A percentile compares a stretch with the other conserved stretches of the same genome.
Conservation (phyloP, 2,113 vertebrate genomes). For the Bettongia penicillata region DNA sequence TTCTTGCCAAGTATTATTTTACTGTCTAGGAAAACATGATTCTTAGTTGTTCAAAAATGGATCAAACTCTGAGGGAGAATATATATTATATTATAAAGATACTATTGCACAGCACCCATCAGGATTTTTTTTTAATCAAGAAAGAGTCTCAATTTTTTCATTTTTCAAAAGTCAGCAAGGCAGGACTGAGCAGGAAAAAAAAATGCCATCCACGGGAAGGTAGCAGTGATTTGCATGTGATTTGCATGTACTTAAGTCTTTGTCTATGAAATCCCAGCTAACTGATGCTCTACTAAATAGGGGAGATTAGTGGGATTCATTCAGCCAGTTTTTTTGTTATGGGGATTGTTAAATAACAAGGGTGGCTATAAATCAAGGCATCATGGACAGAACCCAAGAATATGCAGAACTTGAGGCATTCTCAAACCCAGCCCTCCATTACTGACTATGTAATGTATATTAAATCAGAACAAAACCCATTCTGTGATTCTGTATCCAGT, state of each 20-base stretch:
- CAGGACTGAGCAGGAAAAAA: not conserved
- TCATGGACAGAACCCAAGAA: not conserved
- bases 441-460: not conserved
- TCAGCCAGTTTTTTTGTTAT: accelerated
- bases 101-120: accelerated
- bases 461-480: not conserved
- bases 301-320: not conserved
- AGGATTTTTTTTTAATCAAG: accelerated
- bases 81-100: not conserved
- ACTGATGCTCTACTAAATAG: not conserved
- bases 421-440: not conserved
- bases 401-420: accelerated
- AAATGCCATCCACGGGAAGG: accelerated
- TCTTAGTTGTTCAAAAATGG: not conserved
- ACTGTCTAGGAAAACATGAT: not conserved
- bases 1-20: not conserved
- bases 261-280: not conserved
- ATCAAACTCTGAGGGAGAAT: not conserved
- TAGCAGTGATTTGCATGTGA: accelerated
- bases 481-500: accelerated
- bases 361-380: not conserved
- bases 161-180: accelerated
- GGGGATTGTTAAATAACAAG: not conserved
- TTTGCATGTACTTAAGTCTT: too few species aligned
- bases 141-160: accelerated